Conservation (phyloP, 2,113 vertebrate species). For the Thamnaconus septentrionalis region DNA sequence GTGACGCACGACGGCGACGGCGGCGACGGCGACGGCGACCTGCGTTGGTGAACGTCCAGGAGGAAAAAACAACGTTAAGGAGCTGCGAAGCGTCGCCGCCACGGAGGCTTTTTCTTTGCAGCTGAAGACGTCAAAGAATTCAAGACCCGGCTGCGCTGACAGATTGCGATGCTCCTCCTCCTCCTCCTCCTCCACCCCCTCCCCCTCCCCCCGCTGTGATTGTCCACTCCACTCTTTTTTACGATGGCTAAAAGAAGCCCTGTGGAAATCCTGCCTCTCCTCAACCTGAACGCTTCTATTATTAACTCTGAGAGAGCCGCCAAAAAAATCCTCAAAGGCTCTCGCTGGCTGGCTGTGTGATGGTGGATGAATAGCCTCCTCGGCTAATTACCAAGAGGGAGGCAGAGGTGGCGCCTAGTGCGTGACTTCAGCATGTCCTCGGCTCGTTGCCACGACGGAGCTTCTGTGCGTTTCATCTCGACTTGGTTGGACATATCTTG, state of each 20-base stretch:
- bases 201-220: not conserved
- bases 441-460: too few species aligned
- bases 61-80: too few species aligned
- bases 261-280: constrained; percentile 78
- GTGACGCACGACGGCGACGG: too few species aligned
- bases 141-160: constrained; percentile 1
- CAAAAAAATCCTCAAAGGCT: constrained; percentile 74
- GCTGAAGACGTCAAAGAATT: constrained; percentile 9
- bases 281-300: constrained; percentile 83
- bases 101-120: not conserved
- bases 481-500: too few species aligned
- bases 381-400: constrained; percentile 71
- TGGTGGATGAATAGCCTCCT: constrained; percentile 84
- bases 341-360: constrained; percentile 73
- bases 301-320: constrained; percentile 79
- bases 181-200: too few species aligned
- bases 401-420: too few species aligned
- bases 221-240: constrained; percentile 49
- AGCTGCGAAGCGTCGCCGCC: too few species aligned
- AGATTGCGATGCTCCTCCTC: not conserved
- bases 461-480: too few species aligned
- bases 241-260: constrained; percentile 69
- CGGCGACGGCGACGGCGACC: too few species aligned
- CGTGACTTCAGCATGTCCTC: too few species aligned
- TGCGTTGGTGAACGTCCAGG: not conserved